A percentile compares a stretch with the other conserved stretches of the same genome.
Conservation (phyloP, 2,113 vertebrate species). For the Festucalex cinctus region DNA sequence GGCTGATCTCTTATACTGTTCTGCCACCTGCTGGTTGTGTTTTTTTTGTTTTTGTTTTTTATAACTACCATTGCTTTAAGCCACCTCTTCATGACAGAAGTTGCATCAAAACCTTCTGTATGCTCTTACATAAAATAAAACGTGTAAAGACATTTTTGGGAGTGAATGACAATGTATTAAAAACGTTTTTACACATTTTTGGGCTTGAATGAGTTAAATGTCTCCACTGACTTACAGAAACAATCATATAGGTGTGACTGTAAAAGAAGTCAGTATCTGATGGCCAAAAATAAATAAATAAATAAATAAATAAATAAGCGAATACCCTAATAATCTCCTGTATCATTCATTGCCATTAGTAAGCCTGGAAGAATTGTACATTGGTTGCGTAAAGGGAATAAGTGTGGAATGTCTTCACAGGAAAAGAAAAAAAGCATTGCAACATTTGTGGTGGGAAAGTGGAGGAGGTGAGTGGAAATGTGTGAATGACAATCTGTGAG, state of each 20-base stretch:
- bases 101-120: too few relatives aligned
- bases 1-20: too few relatives aligned
- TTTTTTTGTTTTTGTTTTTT: too few relatives aligned
- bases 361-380: neutral
- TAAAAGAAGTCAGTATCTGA: neutral
- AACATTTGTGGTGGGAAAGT: conserved; percentile 33
- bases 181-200: too few relatives aligned
- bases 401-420: neutral
- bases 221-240: neutral
- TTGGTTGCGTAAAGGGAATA: neutral
- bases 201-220: too few relatives aligned
- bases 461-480: conserved; percentile 54
- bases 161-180: too few relatives aligned
- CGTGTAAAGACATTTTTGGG: too few relatives aligned
- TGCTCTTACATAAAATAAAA: too few relatives aligned
- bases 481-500: conserved; percentile 41
- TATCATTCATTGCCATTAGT: neutral
- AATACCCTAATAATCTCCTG: neutral
- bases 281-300: neutral
- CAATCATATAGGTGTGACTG: neutral
- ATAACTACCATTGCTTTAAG: too few relatives aligned
- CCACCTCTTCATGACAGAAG: too few relatives aligned
- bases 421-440: conserved; percentile 4
- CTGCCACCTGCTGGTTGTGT: too few relatives aligned
- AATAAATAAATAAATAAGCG: too few relatives aligned